Evolutionary conservation across 1,140 invertebrate species (phyloP).

Genomic region (Gryon sp.): DNA sequence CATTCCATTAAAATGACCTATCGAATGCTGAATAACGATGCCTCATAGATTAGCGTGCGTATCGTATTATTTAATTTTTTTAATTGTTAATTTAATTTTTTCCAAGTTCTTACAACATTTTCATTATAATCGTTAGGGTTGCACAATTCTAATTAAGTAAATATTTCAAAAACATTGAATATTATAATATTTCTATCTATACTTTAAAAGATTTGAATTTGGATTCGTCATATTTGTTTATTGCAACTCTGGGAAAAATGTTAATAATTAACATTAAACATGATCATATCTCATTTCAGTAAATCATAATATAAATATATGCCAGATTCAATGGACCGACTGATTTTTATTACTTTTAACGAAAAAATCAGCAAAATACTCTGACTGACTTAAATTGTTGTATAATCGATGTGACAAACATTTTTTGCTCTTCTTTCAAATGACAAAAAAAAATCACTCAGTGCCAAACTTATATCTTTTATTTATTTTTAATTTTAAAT

Average conservation of each 20-base stretch:
- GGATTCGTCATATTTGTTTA: too few relatives aligned
- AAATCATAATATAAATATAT: too few relatives aligned
- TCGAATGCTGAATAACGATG: slow-evolving; percentile 21
- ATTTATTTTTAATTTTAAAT: background rate
- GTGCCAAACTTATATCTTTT: slow-evolving; percentile 1
- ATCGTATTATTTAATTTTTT: slow-evolving; percentile 1
- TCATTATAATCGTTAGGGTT: too few relatives aligned
- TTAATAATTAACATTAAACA: too few relatives aligned
- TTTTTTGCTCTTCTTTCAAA: slow-evolving; percentile 3
- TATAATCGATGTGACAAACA: slow-evolving; percentile 1
- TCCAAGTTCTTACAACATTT: too few relatives aligned
- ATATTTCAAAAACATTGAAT: too few relatives aligned
- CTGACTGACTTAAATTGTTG: background rate
- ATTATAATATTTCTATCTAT: too few relatives aligned
- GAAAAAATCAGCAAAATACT: slow-evolving; percentile 3
- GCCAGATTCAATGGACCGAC: slow-evolving; percentile 21
- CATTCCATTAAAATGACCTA: slow-evolving; percentile 46
- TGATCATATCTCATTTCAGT: too few relatives aligned
- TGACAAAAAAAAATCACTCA: too few relatives aligned
- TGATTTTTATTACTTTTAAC: slow-evolving; percentile 8
- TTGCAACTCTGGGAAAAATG: too few relatives aligned
- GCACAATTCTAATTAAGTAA: too few relatives aligned
- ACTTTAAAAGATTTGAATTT: too few relatives aligned
- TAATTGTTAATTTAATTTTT: background rate
- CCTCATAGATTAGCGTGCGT: slow-evolving; percentile 14